phyloP scores from a whole-genome alignment of 2,113 vertebrate species.

The Phylloscopus trochiloides region DNA sequence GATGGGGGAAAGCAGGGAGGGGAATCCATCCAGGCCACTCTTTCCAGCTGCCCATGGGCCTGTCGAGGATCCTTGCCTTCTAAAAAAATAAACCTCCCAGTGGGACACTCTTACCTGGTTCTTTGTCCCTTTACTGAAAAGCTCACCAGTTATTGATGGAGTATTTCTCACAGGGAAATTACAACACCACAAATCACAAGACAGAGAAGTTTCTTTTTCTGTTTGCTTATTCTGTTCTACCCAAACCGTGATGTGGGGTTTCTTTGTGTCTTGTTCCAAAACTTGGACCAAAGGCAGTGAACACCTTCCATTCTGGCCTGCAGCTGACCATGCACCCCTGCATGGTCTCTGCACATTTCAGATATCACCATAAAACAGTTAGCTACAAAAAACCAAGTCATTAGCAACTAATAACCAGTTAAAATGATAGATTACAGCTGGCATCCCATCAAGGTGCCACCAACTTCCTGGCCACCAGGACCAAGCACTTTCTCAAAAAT shows the following conservation, averaged over 20 bases:
- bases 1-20: neutral
- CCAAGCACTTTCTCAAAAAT: neutral
- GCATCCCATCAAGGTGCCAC: neutral
- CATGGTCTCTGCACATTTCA: neutral
- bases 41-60: neutral
- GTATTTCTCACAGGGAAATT: neutral
- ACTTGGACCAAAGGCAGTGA: neutral
- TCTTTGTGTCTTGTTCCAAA: neutral
- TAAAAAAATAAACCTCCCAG: neutral
- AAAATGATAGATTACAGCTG: neutral
- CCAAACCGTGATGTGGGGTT: neutral
- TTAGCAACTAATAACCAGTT: neutral
- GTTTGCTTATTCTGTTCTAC: neutral
- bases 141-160: neutral
- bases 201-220: neutral
- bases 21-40: neutral
- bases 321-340: neutral
- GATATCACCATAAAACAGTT: neutral
- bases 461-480: neutral
- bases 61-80: rapidly evolving
- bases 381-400: neutral
- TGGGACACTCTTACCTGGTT: neutral
- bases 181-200: neutral
- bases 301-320: neutral
- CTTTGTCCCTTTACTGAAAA: neutral